A percentile compares a stretch with the other conserved stretches of the same genome.
Evolutionary conservation across 2,797 vertebrate genomes (phyloP).

Genomic region (Aselliscus stoliczkanus): DNA sequence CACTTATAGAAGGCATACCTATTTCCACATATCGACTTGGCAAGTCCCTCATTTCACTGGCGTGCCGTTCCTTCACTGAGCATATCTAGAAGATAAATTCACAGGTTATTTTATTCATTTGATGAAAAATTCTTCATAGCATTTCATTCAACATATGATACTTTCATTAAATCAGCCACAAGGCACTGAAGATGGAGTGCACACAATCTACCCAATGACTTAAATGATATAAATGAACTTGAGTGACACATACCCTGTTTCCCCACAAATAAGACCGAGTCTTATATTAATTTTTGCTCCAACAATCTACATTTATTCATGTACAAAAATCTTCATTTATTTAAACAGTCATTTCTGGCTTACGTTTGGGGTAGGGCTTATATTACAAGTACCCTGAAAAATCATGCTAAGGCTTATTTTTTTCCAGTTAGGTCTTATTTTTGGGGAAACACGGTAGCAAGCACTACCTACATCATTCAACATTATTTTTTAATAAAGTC

Average conservation of each 20-base stretch:
- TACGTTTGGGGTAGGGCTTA: no score
- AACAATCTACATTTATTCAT: no score
- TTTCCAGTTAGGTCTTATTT: no score
- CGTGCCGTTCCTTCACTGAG: conserved; percentile 94
- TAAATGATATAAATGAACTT: not conserved
- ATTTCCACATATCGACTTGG: conserved; percentile 99
- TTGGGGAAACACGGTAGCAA: not conserved
- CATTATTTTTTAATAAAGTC: not conserved
- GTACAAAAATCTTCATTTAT: no score
- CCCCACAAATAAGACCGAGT: no score
- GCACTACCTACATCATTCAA: not conserved
- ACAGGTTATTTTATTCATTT: not conserved
- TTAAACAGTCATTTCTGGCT: no score
- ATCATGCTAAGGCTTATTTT: no score
- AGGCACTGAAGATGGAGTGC: not conserved
- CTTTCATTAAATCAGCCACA: not conserved
- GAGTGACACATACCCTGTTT: not conserved
- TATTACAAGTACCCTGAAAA: no score
- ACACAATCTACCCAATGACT: not conserved
- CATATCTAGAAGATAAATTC: conserved; percentile 88
- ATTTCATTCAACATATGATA: not conserved
- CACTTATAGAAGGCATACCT: conserved; percentile 80
- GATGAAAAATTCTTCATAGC: not conserved
- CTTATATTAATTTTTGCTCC: no score
- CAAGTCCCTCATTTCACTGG: conserved; percentile 94